Evolutionary conservation across 2,797 vertebrate genomes (phyloP), one percentile per base, ranked within the genome.

Genomic region (Otolemur crassicaudatus): DNA sequence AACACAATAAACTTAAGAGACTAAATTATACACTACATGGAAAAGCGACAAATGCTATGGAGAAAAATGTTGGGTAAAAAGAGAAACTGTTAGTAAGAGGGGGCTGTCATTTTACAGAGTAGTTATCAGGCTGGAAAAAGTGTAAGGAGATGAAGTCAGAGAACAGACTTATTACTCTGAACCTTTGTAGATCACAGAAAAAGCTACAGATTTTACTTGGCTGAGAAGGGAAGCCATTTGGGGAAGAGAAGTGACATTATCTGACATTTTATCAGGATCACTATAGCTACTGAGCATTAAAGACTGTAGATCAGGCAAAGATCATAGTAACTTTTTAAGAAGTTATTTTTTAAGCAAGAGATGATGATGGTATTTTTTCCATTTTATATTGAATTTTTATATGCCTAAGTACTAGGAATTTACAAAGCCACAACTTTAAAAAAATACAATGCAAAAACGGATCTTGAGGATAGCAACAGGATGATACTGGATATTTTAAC

Each of bases 1-100:
- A 72, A 76, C 9, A 81, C 27, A 93, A 95, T 86, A 89, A 95
- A 93, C n/a, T 70, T 94, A 86, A 75, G 27, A 58, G 29, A 53
- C 43, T 37, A 94, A 65, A 94, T 49, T 93, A 94, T 27, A 87
- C 1, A 91, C 5, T 46, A 95, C 81, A 49, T 63, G 85, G 63
- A 40, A 91, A 96, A 94, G 5, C 63, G 40, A 72, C 80, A 96
- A 88, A 56, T 53, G 22, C 19, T 22, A 29, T 22, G 27, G 60
- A 63, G 27, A 88, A 95, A 88, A 93, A 89, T 14, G 69, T 14
- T 67, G 43, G 40, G 53, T 86, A 90, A 79, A 88, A 90, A 86
- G 22, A 14, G n/a, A 27, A 92, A 94, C 80, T 46, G n/a, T 65
- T 65, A 20, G 29, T 7, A 25, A 11, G 60, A 79, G 5, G 19